Evolutionary conservation across 1,140 invertebrate genomes (phyloP).

Genomic region (Physella acuta): DNA sequence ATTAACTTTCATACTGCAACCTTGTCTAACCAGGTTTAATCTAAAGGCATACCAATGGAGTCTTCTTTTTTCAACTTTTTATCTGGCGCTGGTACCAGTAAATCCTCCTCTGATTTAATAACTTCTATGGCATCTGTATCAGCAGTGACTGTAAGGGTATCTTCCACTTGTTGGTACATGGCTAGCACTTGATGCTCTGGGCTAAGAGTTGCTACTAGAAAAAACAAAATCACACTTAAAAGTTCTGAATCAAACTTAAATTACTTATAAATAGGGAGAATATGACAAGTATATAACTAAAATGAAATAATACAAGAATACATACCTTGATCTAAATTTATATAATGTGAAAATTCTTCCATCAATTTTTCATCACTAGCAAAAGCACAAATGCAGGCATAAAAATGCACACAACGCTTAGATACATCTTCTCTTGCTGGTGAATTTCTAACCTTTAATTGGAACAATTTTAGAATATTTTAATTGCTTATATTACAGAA

Average conservation of each 20-base stretch:
- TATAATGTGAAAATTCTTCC: conserved; percentile 72
- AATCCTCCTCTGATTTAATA: conserved; percentile 45
- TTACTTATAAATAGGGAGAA: neutral
- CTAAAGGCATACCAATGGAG: conserved; percentile 28
- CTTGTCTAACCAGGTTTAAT: neutral
- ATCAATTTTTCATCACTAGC: conserved; percentile 71
- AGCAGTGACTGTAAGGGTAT: conserved; percentile 29
- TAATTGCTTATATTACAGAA: no score
- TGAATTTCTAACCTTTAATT: conserved; percentile 40
- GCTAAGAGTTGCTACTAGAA: conserved; percentile 18
- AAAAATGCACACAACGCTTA: conserved; percentile 65
- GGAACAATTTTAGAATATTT: no score
- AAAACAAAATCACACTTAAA: neutral
- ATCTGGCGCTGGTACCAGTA: conserved; percentile 34
- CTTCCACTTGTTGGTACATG: conserved; percentile 44
- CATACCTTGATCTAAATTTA: conserved; percentile 62
- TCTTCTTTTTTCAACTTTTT: conserved; percentile 52
- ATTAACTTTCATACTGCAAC: neutral
- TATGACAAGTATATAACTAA: neutral
- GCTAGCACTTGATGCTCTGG: conserved; percentile 46
- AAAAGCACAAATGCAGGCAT: conserved; percentile 78
- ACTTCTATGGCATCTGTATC: conserved; percentile 46
- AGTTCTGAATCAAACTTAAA: neutral
- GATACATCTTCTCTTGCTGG: conserved; percentile 48
- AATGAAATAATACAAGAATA: neutral